Evolutionary conservation across 2,797 vertebrate species (phyloP).

Genomic region (Enteromius mattozi): DNA sequence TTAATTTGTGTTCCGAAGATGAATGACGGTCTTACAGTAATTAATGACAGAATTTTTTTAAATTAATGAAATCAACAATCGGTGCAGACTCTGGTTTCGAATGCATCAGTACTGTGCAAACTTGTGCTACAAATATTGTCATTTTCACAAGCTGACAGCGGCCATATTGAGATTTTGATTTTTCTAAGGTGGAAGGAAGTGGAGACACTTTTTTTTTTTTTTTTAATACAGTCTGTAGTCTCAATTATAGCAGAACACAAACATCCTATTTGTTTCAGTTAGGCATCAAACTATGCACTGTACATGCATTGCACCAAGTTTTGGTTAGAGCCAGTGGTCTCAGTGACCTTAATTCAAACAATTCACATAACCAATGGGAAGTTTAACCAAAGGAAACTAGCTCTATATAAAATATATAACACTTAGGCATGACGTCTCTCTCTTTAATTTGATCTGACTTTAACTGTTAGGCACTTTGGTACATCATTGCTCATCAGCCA

Average conservation of each 20-base stretch:
- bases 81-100: too few species aligned
- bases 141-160: neutral
- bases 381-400: neutral
- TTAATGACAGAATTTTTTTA: too few species aligned
- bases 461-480: neutral
- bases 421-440: neutral
- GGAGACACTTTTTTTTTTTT: neutral
- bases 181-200: neutral
- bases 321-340: neutral
- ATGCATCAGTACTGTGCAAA: too few species aligned
- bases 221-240: neutral
- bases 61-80: too few species aligned
- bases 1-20: too few species aligned
- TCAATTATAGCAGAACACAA: neutral
- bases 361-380: neutral
- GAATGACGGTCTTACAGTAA: too few species aligned
- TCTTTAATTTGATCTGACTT: neutral
- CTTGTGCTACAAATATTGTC: too few species aligned
- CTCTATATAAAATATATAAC: neutral
- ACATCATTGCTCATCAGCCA: neutral
- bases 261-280: neutral
- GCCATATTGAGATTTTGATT: neutral
- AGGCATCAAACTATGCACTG: neutral
- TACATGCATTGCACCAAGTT: neutral
- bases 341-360: neutral